Base-by-base conservation (phyloP, 2,797 vertebrate species). In the Phoxinus dragarum region DNA sequence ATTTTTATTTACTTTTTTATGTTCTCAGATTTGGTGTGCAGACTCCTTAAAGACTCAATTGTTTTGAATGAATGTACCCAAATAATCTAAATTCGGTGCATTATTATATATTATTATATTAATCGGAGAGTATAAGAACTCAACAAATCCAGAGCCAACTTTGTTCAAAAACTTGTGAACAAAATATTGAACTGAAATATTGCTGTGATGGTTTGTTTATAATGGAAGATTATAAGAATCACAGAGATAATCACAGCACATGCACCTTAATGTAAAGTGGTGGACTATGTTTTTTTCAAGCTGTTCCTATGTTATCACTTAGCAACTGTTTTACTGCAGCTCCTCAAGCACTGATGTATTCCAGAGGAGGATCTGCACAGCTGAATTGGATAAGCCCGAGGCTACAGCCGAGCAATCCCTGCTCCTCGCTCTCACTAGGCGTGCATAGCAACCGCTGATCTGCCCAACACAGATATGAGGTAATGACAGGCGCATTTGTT, bases 261-360 rank as follows among this genome's bases (percentile, higher is more conserved):
- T 47, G 56, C 12, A 78, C 56, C 38, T 56, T 67, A 56, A 81
- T 44, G 14, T 56, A 36, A 47, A 67, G 21, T 52, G 40, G 3
- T 84, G 56, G 59, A 34, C n/a, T 42, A 21, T 64, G 64, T 74
- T 61, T 83, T 73, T 66, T 74, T 66, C 36, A 79, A 31, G 31
- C n/a, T 23, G 59, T 76, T 66, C 54, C 49, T 64, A 31, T 73
- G 84, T 87, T 3, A 72, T 93, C 91, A 92, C 94, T 93, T 92
- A 92, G 93, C 91, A 93, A 94, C 91, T 83, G 84, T 90, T 87
- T 90, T 87, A 92, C 90, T 56, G 87, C 90, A 88, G 84, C 87
- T 89, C 82, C 81, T 79, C 47, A 56, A 80, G 42, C 80, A 75
- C 81, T 92, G 91, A 91, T 90, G 84, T 88, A 89, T 91, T 91